These are phyloP conservation scores for Sceloporus tristichus DNA, from an alignment of 2,113 vertebrate genomes.

Conservation along the genomic window DNA sequence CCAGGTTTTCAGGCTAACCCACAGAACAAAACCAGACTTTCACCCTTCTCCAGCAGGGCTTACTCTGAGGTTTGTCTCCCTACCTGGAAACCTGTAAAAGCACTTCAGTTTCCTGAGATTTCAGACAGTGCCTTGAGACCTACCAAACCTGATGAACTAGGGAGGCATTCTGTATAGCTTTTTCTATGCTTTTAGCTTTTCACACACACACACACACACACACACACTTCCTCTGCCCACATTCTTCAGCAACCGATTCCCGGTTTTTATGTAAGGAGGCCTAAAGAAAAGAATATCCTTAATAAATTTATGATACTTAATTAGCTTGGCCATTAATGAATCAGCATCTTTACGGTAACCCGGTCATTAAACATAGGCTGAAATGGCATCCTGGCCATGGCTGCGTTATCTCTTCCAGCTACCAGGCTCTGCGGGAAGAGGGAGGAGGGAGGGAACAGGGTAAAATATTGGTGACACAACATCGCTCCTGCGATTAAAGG, in stretches of 20 bases:
- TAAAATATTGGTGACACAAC: conserved; percentile 36
- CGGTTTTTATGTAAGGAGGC: neutral
- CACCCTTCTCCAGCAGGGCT: no score
- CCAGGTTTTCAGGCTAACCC: no score
- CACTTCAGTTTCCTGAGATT: no score
- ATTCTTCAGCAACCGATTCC: neutral
- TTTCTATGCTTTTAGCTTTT: no score
- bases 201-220: no score
- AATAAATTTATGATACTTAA: conserved; percentile 37
- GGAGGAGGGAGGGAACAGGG: neutral
- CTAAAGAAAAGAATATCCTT: conserved; percentile 10
- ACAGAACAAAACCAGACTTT: no score
- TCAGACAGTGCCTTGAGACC: no score
- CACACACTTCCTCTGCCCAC: no score
- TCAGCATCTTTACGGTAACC: conserved; percentile 38
- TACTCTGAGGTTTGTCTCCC: no score
- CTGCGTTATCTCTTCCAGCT: neutral
- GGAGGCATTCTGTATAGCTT: no score
- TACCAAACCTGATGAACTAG: no score
- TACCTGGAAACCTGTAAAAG: no score
- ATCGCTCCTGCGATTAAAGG: conserved; percentile 23
- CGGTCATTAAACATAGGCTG: conserved; percentile 10
- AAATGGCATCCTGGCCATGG: neutral
- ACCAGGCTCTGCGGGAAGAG: neutral
- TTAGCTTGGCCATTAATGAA: conserved; percentile 46